Percentiles rank a stretch among this genome's conserved stretches.
These are phyloP conservation scores for Electrophaes corylata DNA, from an alignment of 2,888 invertebrate genomes.

Conservation along the genomic window DNA sequence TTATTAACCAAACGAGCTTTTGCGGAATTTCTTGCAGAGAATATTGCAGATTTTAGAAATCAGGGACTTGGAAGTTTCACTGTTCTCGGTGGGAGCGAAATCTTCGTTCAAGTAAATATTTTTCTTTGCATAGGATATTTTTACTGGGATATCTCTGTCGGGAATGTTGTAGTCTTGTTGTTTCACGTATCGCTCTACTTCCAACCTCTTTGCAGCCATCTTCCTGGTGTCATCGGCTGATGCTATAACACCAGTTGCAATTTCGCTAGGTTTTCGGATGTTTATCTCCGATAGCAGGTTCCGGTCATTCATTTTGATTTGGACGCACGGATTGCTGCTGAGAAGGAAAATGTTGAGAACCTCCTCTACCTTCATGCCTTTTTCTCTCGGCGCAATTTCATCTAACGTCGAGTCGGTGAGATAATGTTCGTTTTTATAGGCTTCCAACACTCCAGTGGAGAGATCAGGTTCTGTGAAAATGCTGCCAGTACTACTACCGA, in stretches of 20 bases:
- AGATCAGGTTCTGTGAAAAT: constrained; percentile 17
- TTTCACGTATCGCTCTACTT: constrained; percentile 53
- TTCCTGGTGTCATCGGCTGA: constrained; percentile 67
- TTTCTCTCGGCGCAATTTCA: constrained; percentile 43
- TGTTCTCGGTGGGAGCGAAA: constrained; percentile 43
- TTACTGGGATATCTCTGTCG: constrained; percentile 71
- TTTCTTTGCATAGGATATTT: constrained; percentile 65
- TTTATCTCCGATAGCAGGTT: constrained; percentile 67
- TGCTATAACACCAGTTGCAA: constrained; percentile 48
- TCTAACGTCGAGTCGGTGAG: constrained; percentile 57
- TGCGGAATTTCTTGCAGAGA: constrained; percentile 68
- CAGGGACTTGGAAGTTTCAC: constrained; percentile 56
- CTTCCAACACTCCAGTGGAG: constrained; percentile 47
- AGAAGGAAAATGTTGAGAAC: constrained; percentile 59
- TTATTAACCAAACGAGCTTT: constrained; percentile 42
- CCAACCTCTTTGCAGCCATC: constrained; percentile 57
- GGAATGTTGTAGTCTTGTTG: constrained; percentile 40
- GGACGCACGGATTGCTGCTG: constrained; percentile 50
- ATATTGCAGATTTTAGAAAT: constrained; percentile 68
- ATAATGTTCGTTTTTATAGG: constrained; percentile 65
- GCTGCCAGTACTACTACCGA: constrained; percentile 24
- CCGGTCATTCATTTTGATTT: constrained; percentile 62
- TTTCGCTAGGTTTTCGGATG: constrained; percentile 49
- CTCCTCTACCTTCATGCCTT: constrained; percentile 47
- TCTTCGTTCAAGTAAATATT: constrained; percentile 67